A percentile compares a stretch with the other conserved stretches of the same genome.
Evolutionary conservation across 2,113 vertebrate species (phyloP).

Genomic region (Syrrhaptes paradoxus): DNA sequence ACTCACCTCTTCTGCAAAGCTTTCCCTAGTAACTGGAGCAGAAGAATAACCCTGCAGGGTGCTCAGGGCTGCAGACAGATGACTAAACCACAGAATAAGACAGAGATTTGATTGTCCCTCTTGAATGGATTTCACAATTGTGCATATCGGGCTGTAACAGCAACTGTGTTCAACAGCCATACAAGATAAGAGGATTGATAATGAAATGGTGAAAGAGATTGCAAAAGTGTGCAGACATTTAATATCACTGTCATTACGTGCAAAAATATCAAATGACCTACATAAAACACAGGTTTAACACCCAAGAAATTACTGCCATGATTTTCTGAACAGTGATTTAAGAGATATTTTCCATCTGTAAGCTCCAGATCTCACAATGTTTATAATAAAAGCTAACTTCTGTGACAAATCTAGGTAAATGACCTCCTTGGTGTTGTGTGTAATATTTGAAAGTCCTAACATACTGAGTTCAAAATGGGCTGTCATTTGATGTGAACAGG

Average conservation of each 20-base stretch:
- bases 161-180: background rate
- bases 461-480: background rate
- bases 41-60: slow-evolving; percentile 23
- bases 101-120: background rate
- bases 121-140: background rate
- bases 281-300: background rate
- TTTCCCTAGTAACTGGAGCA: slow-evolving; percentile 49
- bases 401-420: background rate
- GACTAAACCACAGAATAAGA: background rate
- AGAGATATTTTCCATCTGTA: background rate
- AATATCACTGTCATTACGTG: background rate
- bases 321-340: background rate
- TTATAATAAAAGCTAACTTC: background rate
- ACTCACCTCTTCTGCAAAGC: background rate
- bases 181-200: background rate
- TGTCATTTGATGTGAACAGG: background rate
- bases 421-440: background rate
- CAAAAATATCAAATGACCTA: background rate
- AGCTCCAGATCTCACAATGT: background rate
- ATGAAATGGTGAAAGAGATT: background rate
- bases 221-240: background rate
- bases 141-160: background rate
- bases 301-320: background rate
- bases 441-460: background rate
- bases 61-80: background rate